Evolutionary conservation across 2,797 vertebrate species (phyloP), one percentile per base, ranked within the genome.

Genomic region (Onychomys torridus): DNA sequence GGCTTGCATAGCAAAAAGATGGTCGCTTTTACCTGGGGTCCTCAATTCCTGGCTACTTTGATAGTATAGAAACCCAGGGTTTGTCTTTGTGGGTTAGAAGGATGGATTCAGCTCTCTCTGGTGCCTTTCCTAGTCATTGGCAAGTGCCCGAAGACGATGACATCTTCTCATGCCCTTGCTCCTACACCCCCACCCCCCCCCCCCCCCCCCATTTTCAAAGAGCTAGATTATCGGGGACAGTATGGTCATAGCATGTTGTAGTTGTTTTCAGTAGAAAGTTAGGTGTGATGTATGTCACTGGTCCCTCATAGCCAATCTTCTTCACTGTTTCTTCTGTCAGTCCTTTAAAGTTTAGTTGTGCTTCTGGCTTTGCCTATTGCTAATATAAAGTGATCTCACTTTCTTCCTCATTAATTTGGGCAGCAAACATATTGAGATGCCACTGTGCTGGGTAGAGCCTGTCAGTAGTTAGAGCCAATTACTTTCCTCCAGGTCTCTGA

Each of bases 191-290:
- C 13, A n/a, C n/a, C 10, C 34, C n/a, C 19, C 25, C n/a, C 93
- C 32, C 32, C 29, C 25, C 27, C 29, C 25, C 17, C 14, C n/a
- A 1, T 69, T 16, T 69, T 83, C 52, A 95, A n/a, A 43, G 88
- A 67, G 13, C 77, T n/a, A 57, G 37, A 23, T 34, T 76, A 43
- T 61, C 1, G 5, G 32, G 29, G 29, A 13, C 4, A 32, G 63
- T 29, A 17, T 37, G 21, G 21, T 87, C 61, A 21, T 65, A 10
- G 87, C 29, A 61, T 69, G 73, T 91, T 93, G 29, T 83, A 63
- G 46, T 90, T 83, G 46, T 89, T 93, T 97, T 94, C 89, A 52
- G 27, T 77, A 79, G 46, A 49, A 87, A 90, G n/a, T 90, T 75
- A 91, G 37, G 63, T 95, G 63, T 59, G 43, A 71, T 79, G 17